Evolutionary conservation across 2,113 vertebrate genomes (phyloP).

Genomic region (Heloderma charlesbogerti): DNA sequence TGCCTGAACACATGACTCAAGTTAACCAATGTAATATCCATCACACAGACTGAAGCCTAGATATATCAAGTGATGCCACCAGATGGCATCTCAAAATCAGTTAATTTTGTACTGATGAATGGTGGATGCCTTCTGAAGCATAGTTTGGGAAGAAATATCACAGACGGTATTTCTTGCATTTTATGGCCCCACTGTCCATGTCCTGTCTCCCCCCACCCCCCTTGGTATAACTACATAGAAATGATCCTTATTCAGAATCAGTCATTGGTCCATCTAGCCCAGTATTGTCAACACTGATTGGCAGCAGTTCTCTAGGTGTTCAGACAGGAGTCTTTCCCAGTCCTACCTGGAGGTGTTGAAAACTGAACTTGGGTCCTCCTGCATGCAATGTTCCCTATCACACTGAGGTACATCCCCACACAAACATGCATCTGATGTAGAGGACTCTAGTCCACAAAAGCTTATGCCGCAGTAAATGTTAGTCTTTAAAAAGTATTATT

Average conservation of each 20-base stretch:
- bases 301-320: too few relatives aligned
- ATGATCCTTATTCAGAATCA: too few relatives aligned
- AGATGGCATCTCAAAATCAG: conserved; percentile 65
- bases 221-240: too few relatives aligned
- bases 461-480: neutral
- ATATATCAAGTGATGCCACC: conserved; percentile 36
- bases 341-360: too few relatives aligned
- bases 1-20: neutral
- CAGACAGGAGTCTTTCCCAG: too few relatives aligned
- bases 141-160: neutral
- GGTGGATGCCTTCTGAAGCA: neutral
- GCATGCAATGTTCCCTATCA: too few relatives aligned
- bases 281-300: too few relatives aligned
- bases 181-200: neutral
- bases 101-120: neutral
- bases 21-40: neutral
- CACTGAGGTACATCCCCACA: too few relatives aligned
- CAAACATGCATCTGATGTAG: neutral
- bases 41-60: neutral
- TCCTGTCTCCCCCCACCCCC: too few relatives aligned
- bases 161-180: neutral
- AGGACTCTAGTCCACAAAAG: neutral
- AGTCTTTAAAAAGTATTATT: too few relatives aligned
- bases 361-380: too few relatives aligned
- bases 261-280: too few relatives aligned